Conservation (phyloP, 2,888 invertebrate genomes). For the Cylindroiulus punctatus region DNA sequence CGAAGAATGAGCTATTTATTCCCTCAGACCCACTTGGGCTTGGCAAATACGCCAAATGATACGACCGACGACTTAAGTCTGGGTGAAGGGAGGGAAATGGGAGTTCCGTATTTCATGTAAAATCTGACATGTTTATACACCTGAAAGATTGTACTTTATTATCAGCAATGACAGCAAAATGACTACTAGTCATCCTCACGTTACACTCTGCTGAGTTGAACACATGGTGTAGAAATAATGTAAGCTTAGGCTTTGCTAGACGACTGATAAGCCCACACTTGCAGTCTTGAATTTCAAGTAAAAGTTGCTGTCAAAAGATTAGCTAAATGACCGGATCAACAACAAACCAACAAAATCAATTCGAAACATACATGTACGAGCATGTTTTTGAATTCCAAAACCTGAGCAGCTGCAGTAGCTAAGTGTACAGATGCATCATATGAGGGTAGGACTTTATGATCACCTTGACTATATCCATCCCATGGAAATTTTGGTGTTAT, state of each 20-base stretch:
- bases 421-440: too few relatives aligned
- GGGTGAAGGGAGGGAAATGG: not conserved
- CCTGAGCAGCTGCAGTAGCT: too few relatives aligned
- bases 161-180: not conserved
- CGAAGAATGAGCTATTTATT: slow-evolving; percentile 20
- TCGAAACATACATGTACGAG: not conserved
- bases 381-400: not conserved
- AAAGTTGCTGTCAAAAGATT: slow-evolving; percentile 4
- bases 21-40: slow-evolving; percentile 6
- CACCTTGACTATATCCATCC: too few relatives aligned
- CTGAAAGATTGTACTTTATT: slow-evolving; percentile 25
- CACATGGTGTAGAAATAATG: not conserved
- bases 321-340: slow-evolving; percentile 16
- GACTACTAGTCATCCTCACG: not conserved
- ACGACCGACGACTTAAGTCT: not conserved
- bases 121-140: slow-evolving; percentile 32
- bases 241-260: not conserved
- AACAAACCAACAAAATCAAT: not conserved
- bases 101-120: slow-evolving; percentile 25
- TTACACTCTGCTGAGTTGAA: not conserved
- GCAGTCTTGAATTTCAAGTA: not conserved
- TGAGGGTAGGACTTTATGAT: too few relatives aligned
- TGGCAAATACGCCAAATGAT: slow-evolving; percentile 32
- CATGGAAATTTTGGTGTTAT: too few relatives aligned
- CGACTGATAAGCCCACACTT: slow-evolving; percentile 6